phyloP scores from a whole-genome alignment of 2,113 vertebrate genomes.

The Pavo muticus region DNA sequence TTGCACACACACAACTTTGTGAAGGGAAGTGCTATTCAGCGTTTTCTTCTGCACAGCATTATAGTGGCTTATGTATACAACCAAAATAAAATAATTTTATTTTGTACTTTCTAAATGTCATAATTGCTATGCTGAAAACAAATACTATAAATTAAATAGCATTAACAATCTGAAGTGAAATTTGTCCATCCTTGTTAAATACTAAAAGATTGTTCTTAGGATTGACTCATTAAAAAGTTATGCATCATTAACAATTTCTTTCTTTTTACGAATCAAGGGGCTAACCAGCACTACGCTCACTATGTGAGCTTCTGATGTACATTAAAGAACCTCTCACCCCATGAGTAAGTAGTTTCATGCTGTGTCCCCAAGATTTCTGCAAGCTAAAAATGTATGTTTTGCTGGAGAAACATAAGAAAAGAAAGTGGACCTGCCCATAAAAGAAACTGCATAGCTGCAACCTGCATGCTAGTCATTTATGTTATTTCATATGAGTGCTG shows the following conservation, averaged over 20 bases:
- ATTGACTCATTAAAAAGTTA: conserved; percentile 42
- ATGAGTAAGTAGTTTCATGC: neutral
- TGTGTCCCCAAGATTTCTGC: neutral
- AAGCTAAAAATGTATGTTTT: neutral
- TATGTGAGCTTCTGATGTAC: neutral
- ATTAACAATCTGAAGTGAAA: neutral
- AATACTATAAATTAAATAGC: neutral
- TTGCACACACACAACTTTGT: neutral
- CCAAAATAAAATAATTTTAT: neutral
- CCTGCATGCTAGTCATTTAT: neutral
- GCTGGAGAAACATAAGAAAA: neutral
- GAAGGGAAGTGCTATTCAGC: fast-evolving
- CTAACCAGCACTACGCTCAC: neutral
- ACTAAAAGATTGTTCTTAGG: neutral
- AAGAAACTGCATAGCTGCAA: neutral
- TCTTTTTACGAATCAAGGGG: neutral
- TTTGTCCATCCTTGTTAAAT: neutral
- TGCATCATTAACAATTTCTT: neutral
- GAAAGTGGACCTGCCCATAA: neutral
- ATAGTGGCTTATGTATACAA: neutral
- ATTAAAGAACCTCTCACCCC: neutral
- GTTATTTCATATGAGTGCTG: neutral
- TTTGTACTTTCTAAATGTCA: neutral
- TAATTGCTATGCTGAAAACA: neutral
- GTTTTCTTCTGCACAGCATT: neutral